Evolutionary conservation across 2,113 vertebrate species (phyloP), one percentile per base, ranked within the genome.

Genomic region (Trematocara variabile): DNA sequence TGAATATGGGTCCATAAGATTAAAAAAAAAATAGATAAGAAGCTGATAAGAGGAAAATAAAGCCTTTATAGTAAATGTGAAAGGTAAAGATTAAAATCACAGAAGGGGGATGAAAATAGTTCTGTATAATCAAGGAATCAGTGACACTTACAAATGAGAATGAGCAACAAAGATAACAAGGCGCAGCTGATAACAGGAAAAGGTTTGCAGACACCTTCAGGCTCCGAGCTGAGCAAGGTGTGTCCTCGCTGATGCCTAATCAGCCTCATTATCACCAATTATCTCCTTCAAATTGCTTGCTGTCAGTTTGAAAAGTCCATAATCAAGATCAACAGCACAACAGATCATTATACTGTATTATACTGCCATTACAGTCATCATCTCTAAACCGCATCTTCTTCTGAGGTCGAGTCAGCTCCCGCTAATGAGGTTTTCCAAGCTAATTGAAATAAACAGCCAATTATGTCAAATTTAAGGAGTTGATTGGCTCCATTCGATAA

Each of bases 231-330:
- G 77, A 79, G 77, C 8, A 39, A 80, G 80, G 84, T 78, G 86
- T 63, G 86, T 79, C 86, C 85, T 88, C 88, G 34, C 75, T 81
- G 79, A 84, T 3, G 63, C 82, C 82, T 93, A 89, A 93, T 95
- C 88, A 88, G 56, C 88, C 88, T 95, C 85, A 95, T 95, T 93
- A 93, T 10, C 73, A 18, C 78, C 81, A 93, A 95, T 95, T 92
- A 95, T 80, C 86, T 55, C 82, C 63, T 56, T 82, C 80, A 90
- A 88, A 94, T 90, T 83, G 91, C 85, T 91, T 79, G 80, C 90
- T 85, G 89, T 93, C 88, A 86, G 25, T 80, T 85, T 77, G 75
- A 82, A 80, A 89, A 54, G 79, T 91, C 89, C 84, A 79, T 89
- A 89, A 94, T 93, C 89, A 86, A 85, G 90, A 92, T 87, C 63